Percentiles rank a stretch among this genome's conserved stretches.
These are phyloP conservation scores for Saccopteryx leptura DNA, from an alignment of 2,113 vertebrate genomes.

Conservation along the genomic window DNA sequence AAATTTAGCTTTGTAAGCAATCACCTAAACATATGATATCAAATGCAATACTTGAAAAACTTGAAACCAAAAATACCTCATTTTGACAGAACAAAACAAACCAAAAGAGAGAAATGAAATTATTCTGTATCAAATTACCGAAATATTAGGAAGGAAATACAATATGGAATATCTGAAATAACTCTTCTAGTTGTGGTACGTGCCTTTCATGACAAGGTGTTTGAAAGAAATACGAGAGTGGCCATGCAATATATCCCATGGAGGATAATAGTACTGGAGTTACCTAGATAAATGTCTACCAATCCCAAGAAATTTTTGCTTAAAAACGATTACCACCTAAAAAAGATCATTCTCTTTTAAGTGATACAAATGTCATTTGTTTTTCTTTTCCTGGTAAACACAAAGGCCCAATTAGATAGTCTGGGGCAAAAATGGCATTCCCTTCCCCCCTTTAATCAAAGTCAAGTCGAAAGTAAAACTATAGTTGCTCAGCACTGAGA, in stretches of 20 bases:
- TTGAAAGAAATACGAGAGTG: neutral
- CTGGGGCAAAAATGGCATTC: neutral
- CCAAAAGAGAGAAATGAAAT: neutral
- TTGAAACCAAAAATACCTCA: neutral
- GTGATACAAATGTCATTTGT: neutral
- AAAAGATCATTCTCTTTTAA: neutral
- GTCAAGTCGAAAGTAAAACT: neutral
- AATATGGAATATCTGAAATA: neutral
- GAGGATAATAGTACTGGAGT: neutral
- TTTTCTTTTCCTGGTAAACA: neutral
- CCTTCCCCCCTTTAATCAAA: neutral
- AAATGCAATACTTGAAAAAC: constrained; percentile 19
- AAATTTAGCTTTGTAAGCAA: constrained; percentile 16
- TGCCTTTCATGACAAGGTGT: neutral
- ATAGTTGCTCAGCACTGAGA: neutral
- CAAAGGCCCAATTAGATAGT: neutral
- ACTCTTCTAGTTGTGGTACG: neutral
- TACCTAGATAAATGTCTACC: neutral
- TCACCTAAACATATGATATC: neutral
- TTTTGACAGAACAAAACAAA: neutral
- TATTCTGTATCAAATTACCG: neutral
- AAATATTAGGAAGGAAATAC: neutral
- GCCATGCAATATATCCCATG: neutral
- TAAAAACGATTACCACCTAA: neutral
- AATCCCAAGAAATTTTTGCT: neutral